Evolutionary conservation across 2,797 vertebrate genomes (phyloP), one percentile per base, ranked within the genome.

Genomic region (Ataeniobius toweri): DNA sequence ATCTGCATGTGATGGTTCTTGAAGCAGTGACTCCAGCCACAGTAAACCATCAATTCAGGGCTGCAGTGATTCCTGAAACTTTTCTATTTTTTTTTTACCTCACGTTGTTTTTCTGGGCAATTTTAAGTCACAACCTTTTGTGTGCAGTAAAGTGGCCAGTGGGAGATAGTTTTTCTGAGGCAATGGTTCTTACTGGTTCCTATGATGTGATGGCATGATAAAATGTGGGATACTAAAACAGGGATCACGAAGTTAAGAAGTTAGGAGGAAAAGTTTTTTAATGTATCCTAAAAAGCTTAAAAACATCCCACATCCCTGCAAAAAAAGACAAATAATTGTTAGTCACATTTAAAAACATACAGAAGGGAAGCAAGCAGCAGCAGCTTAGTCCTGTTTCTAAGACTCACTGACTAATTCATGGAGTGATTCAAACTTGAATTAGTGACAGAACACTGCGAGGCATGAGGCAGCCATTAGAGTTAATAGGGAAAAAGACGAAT

Each of bases 371-470:
- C 3, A 18, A 28, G n/a, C 26, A 53, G 53, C 48, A 55, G 53
- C 61, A 31, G 41, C 41, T 8, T 48, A 46, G 22, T 75, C 26
- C 46, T 28, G 3, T 53, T 70, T 39, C 10, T 28, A 14, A 16
- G 39, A 77, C n/a, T 56, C 31, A 20, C 2, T 26, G 63, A 75
- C 46, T 77, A 41, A 87, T 79, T 71, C 48, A 13, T 50, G 0
- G 10, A 75, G 48, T 28, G 78, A 82, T 71, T 78, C 53, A 75
- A 70, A 68, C 51, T 81, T 61, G 76, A 74, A 88, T 80, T 77
- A 85, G 65, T 13, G 73, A 75, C 71, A 75, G 44, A 85, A 2
- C 72, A 39, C 55, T 20, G 1, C 2, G 36, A 69, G 53, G 61
- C 74, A 59, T 80, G 51, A 72, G 9, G 46, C 74, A 16, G 74